These are phyloP conservation scores for Lethenteron reissneri DNA, from an alignment of 2,113 vertebrate species.

Conservation along the genomic window DNA sequence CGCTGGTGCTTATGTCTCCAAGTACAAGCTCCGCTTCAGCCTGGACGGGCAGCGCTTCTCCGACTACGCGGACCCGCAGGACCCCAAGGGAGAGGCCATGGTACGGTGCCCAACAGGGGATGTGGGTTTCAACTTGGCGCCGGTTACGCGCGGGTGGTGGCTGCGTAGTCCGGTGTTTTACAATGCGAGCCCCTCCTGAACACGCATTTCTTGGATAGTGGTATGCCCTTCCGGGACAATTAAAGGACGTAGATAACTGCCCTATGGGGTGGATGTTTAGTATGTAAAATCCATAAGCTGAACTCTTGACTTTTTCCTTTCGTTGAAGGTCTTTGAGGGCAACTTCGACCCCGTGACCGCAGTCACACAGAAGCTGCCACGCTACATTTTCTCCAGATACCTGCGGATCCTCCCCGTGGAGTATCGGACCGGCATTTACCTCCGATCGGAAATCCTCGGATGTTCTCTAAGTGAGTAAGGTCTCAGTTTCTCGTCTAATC, in stretches of 20 bases:
- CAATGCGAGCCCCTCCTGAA: too few relatives aligned
- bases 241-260: too few relatives aligned
- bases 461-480: constrained; percentile 26
- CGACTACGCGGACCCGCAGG: constrained; percentile 21
- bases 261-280: not conserved
- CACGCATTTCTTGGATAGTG: too few relatives aligned
- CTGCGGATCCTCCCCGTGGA: constrained; percentile 33
- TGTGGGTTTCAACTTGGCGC: too few relatives aligned
- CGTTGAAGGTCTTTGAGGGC: constrained; percentile 30
- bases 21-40: constrained; percentile 30
- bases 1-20: constrained; percentile 27
- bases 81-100: constrained; percentile 16
- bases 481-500: too few relatives aligned
- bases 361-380: constrained; percentile 25
- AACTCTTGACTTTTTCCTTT: not conserved
- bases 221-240: too few relatives aligned
- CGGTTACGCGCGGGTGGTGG: too few relatives aligned
- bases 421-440: constrained; percentile 28
- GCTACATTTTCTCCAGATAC: constrained; percentile 26
- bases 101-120: constrained; percentile 13
- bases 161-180: too few relatives aligned
- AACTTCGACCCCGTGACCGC: constrained; percentile 25
- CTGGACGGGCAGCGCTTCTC: constrained; percentile 21
- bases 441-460: constrained; percentile 35
- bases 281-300: not conserved